Conservation (phyloP, 2,113 vertebrate species). For the Aplodontia rufa region DNA sequence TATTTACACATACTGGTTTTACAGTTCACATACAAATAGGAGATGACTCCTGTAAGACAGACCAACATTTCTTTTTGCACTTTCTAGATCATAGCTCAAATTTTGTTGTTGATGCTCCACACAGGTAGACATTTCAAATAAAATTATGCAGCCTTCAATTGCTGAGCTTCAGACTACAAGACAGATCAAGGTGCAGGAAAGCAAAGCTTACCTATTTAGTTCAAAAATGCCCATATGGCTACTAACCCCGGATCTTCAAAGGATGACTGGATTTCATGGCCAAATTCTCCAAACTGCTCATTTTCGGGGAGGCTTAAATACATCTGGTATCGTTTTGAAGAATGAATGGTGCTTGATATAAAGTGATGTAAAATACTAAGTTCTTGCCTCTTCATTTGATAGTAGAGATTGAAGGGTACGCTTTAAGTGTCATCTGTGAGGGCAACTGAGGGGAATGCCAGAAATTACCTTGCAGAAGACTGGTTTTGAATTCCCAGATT, state of each 20-base stretch:
- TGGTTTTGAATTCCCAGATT: background rate
- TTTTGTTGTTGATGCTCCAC: background rate
- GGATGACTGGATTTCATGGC: background rate
- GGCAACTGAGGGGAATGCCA: background rate
- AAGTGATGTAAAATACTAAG: background rate
- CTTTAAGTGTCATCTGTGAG: background rate
- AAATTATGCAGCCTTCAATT: background rate
- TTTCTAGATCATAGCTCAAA: background rate
- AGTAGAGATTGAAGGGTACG: background rate
- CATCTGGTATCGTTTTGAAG: background rate
- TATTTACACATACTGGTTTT: background rate
- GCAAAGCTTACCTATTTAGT: background rate
- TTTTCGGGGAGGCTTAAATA: background rate
- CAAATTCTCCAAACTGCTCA: background rate
- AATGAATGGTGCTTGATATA: conserved; percentile 18
- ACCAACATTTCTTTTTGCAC: background rate
- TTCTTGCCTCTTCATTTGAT: background rate
- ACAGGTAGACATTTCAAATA: background rate
- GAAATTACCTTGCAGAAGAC: background rate
- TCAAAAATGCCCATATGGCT: background rate
- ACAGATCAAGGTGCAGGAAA: background rate
- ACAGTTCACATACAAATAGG: conserved; percentile 57
- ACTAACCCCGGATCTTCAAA: background rate
- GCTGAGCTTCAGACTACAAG: background rate
- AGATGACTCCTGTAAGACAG: background rate